phyloP scores from a whole-genome alignment of 2,797 vertebrate species.

The Poecilia wingei region DNA sequence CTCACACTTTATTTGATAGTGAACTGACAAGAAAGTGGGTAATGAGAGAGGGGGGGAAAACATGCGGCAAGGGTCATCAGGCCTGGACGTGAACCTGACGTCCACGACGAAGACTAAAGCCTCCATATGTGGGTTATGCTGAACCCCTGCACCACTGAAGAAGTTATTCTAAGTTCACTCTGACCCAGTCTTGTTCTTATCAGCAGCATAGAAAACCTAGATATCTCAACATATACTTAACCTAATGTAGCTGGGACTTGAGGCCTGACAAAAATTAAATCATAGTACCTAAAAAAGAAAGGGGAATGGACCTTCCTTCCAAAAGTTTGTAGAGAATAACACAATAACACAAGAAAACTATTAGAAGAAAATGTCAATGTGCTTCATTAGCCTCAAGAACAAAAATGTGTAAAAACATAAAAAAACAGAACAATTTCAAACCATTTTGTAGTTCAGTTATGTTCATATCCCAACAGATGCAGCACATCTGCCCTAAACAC shows the following conservation, averaged over 20 bases:
- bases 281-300: neutral
- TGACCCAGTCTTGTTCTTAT: neutral
- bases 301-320: neutral
- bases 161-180: neutral
- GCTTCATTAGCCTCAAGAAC: neutral
- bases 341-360: neutral
- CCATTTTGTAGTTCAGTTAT: neutral
- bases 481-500: neutral
- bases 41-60: too few species aligned
- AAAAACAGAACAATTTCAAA: neutral
- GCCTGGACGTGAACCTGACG: too few species aligned
- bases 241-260: neutral
- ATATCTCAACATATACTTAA: neutral
- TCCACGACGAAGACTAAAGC: too few species aligned
- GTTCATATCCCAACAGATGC: neutral
- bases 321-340: neutral
- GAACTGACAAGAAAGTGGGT: too few species aligned
- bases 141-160: neutral
- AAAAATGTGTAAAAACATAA: neutral
- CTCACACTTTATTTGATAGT: neutral
- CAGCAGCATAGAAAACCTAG: neutral
- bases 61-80: too few species aligned
- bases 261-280: neutral
- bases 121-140: too few species aligned
- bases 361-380: neutral